Base-by-base conservation (phyloP, 2,888 invertebrate species). In the Pycnomerus fuliginosus region DNA sequence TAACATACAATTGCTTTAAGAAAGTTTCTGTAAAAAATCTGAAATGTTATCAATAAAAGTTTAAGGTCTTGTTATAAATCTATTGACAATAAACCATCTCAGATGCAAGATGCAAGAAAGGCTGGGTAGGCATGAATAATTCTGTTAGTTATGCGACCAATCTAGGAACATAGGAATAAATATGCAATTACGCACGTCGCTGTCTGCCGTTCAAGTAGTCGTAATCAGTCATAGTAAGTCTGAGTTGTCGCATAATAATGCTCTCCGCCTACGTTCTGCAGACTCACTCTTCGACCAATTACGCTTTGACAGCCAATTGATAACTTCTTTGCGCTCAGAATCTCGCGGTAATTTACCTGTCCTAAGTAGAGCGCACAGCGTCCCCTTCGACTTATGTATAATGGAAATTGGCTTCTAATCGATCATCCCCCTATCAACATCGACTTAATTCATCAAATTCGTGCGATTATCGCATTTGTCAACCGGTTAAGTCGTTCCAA, bases 261-360 rank as follows among this genome's bases (percentile, higher is more conserved):
- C 33, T 34, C 22, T 22, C 41, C 42, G 30, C 42, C 42, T 24
- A 43, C 42, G 42, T 34, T 41, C 41, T 34, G 34, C 41, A 41
- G 20, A 35, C 52, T 57, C 56, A 58, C 33, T 41, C 41, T 33
- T 7, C 41, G 28, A 58, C 60, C 66, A 67, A 65, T 65, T 67
- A 65, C 52, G 49, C 52, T 64, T 63, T 64, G 67, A 66, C 64
- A 64, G 62, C 55, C 60, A 60, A 65, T 62, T 66, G 65, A 66
- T 66, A 64, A 64, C 62, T 66, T 64, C 61, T 63, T 63, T 61
- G 61, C n/a, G n/a, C n/a, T n/a, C n/a, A n/a, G n/a, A n/a, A 61
- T 44, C 56, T 47, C 45, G 45, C 32, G 40, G 39, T 36, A 43
- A 43, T 43, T 43, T 43, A 43, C 42, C 42, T 43, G 42, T 43